Evolutionary conservation across 2,888 invertebrate species (phyloP).

Genomic region (Eumerus sabulonum): DNA sequence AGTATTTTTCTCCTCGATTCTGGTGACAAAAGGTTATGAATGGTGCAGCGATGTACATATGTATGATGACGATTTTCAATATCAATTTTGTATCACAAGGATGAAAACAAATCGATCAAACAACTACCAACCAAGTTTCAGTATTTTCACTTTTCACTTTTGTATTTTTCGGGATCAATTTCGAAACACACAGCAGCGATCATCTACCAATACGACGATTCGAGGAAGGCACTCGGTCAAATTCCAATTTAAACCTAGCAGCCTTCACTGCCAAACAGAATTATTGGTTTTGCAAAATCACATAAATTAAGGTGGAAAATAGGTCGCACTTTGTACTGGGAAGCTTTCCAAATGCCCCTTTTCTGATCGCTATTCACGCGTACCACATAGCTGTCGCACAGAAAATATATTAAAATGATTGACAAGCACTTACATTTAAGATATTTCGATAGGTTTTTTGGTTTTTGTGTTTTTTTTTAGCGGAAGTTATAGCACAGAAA

Average conservation of each 20-base stretch:
- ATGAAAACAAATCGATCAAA: conserved; percentile 56
- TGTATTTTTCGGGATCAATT: too few relatives aligned
- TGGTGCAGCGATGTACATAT: conserved; percentile 22
- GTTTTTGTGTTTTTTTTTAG: conserved; percentile 54
- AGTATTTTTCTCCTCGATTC: conserved; percentile 53
- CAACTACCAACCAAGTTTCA: conserved; percentile 36
- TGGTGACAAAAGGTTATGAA: conserved; percentile 42
- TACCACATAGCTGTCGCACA: too few relatives aligned
- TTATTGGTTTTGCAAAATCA: conserved; percentile 34
- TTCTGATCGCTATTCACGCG: too few relatives aligned
- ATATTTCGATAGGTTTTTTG: conserved; percentile 44
- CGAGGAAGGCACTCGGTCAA: not conserved
- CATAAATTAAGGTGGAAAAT: conserved; percentile 47
- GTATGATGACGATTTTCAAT: conserved; percentile 5
- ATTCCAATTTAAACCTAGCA: conserved; percentile 29
- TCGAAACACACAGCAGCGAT: not conserved
- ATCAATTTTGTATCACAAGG: conserved; percentile 4
- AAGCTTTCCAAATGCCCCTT: not conserved
- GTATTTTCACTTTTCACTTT: conserved; percentile 19
- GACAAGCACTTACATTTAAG: conserved; percentile 51
- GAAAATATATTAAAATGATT: not conserved
- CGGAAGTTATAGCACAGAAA: conserved; percentile 66
- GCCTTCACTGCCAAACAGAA: conserved; percentile 33
- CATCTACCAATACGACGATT: too few relatives aligned
- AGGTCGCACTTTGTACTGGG: conserved; percentile 60